Base-by-base conservation (phyloP, 2,113 vertebrate genomes). In the Halichoeres trimaculatus region DNA sequence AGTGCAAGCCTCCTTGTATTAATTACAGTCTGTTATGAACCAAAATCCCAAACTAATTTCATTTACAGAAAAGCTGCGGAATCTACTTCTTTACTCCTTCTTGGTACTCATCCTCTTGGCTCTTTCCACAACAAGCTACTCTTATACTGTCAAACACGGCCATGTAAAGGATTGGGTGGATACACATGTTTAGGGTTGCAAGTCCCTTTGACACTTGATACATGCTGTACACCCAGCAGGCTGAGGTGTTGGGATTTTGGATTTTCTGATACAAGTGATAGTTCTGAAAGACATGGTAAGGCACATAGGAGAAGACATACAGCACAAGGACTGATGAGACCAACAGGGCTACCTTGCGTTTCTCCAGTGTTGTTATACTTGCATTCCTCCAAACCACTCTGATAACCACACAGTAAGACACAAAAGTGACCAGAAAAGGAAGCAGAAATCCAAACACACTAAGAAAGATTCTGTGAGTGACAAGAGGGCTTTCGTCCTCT, bases 91-190 rank as follows among this genome's bases (percentile, higher is more conserved):
- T 83, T 3, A 23, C 20, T 7, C 6, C 6, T 34, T 1, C 17
- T 1, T 2, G 0, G 1, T 14, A n/a, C 8, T 58, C 53, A 35
- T 85, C 63, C 23, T 84, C 76, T 47, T 17, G 24, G 19, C 66
- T 82, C 30, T 50, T 76, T 4, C 89, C 35, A 74, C 90, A 92
- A 56, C 93, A 92, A 16, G 83, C 58, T 0, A 89, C 77, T 75
- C 82, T 81, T 16, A 94, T 83, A 30, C 93, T 95, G 88, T 94
- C 87, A 10, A 91, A 92, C 58, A 94, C 83, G 0, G 94, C 87
- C 70, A 95, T 91, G 64, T 95, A 97, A 22, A 97, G 88, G 61
- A 97, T 47, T 0, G 95, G 96, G 61, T 97, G 95, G 17, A 95
- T 68, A 34, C 96, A 97, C 90, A 95, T 94, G 80, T 95, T 96